These are phyloP conservation scores for Aulostomus chinensis DNA, from an alignment of 2,797 vertebrate species.

Conservation along the genomic window DNA sequence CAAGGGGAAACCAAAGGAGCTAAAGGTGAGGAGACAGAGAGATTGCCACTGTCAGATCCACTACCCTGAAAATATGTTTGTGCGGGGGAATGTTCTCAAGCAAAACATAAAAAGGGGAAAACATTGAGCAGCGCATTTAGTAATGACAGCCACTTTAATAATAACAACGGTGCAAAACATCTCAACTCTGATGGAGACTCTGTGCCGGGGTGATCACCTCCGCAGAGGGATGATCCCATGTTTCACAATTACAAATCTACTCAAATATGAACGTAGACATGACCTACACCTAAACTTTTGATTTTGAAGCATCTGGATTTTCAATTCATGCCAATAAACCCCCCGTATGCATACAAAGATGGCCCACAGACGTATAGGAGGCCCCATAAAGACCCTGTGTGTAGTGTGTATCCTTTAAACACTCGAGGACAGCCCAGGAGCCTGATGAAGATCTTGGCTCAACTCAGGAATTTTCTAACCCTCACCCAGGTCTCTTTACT, in stretches of 20 bases:
- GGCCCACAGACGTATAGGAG: slow-evolving; percentile 24
- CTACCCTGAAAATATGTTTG: slow-evolving; percentile 80
- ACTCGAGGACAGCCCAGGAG: not conserved
- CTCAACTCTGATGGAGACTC: too few relatives aligned
- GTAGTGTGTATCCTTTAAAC: slow-evolving; percentile 18
- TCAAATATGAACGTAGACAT: too few relatives aligned
- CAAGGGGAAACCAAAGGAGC: slow-evolving; percentile 51
- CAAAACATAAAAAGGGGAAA: slow-evolving; percentile 21
- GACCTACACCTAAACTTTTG: too few relatives aligned
- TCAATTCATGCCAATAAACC: slow-evolving; percentile 41
- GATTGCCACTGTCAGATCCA: slow-evolving; percentile 47
- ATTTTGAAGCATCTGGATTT: slow-evolving; percentile 22
- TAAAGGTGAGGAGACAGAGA: slow-evolving; percentile 50
- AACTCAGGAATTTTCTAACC: not conserved
- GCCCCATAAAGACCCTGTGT: slow-evolving; percentile 26
- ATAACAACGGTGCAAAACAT: slow-evolving; percentile 52
- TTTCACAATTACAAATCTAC: slow-evolving; percentile 6
- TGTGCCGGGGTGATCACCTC: too few relatives aligned
- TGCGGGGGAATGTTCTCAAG: slow-evolving; percentile 85
- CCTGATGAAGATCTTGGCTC: not conserved
- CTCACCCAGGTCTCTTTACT: not conserved
- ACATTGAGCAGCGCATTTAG: slow-evolving; percentile 74
- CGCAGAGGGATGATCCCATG: too few relatives aligned
- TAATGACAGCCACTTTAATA: slow-evolving; percentile 48
- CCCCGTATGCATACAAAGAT: slow-evolving; percentile 27